Conservation (phyloP, 2,888 invertebrate species). For the Malthinus flaveolus region DNA sequence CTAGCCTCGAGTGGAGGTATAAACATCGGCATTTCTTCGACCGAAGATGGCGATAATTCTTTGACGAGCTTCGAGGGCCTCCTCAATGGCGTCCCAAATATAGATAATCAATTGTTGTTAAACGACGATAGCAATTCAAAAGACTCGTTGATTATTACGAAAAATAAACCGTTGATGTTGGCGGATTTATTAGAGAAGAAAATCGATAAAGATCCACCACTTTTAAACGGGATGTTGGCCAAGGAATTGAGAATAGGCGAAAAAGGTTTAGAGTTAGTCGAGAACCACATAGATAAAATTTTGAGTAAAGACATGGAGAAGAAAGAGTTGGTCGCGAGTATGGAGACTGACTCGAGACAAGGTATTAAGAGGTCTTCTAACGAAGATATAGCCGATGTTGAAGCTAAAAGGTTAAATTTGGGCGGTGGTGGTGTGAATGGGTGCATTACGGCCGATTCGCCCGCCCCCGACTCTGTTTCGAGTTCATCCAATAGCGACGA, state of each 20-base stretch:
- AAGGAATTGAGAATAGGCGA: slow-evolving; percentile 63
- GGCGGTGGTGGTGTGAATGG: slow-evolving; percentile 34
- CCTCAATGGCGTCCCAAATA: slow-evolving; percentile 61
- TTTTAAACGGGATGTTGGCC: slow-evolving; percentile 62
- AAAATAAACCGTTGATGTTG: slow-evolving; percentile 73
- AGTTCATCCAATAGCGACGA: slow-evolving; percentile 57
- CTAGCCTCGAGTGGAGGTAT: slow-evolving; percentile 60
- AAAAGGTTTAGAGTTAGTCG: slow-evolving; percentile 63
- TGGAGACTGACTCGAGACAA: slow-evolving; percentile 48
- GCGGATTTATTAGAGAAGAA: slow-evolving; percentile 84
- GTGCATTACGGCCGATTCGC: slow-evolving; percentile 53
- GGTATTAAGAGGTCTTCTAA: slow-evolving; percentile 49
- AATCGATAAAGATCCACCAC: slow-evolving; percentile 61
- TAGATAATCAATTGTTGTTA: slow-evolving; percentile 53
- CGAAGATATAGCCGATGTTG: slow-evolving; percentile 53
- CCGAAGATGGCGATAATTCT: slow-evolving; percentile 62
- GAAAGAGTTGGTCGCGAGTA: slow-evolving; percentile 32
- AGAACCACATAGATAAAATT: slow-evolving; percentile 62
- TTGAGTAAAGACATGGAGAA: slow-evolving; percentile 41
- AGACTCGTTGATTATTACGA: slow-evolving; percentile 49
- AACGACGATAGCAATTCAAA: slow-evolving; percentile 62
- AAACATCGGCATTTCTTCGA: slow-evolving; percentile 54
- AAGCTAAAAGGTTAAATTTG: slow-evolving; percentile 53
- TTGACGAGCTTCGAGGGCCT: slow-evolving; percentile 67
- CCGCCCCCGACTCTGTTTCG: slow-evolving; percentile 56